Percentiles rank a stretch among this genome's conserved stretches.
Conservation (phyloP, 2,888 invertebrate genomes). For the Tenthredo livida region DNA sequence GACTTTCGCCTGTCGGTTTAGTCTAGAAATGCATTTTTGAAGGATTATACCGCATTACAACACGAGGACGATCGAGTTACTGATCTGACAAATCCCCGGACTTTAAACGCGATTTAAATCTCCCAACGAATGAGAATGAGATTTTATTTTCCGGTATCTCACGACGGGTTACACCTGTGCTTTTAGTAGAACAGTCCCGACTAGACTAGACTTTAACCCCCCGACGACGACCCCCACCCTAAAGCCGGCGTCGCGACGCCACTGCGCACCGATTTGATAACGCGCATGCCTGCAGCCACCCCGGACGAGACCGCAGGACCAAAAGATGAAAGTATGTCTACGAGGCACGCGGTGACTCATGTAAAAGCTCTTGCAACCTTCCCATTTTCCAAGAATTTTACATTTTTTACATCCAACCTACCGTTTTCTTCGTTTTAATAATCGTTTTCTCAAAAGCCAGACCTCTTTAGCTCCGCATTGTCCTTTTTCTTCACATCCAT, state of each 20-base stretch:
- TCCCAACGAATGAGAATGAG: neutral
- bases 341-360: constrained; percentile 48
- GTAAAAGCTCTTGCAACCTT: constrained; percentile 35
- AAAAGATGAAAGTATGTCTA: constrained; percentile 45
- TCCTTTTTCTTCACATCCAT: neutral
- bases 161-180: constrained; percentile 40
- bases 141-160: neutral
- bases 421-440: neutral
- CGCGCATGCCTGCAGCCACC: constrained; percentile 43
- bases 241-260: constrained; percentile 46
- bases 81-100: neutral
- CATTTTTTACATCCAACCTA: neutral
- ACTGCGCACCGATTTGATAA: constrained; percentile 40
- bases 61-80: neutral
- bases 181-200: constrained; percentile 43
- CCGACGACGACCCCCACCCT: constrained; percentile 41
- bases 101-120: neutral
- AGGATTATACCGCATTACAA: neutral
- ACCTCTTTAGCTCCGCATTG: neutral
- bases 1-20: neutral
- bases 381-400: constrained; percentile 16
- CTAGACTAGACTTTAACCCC: constrained; percentile 47
- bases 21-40: neutral
- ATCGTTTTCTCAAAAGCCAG: neutral
- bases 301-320: constrained; percentile 47